Evolutionary conservation across 2,797 vertebrate genomes (phyloP).

Genomic region (Sebastiscus tertius): DNA sequence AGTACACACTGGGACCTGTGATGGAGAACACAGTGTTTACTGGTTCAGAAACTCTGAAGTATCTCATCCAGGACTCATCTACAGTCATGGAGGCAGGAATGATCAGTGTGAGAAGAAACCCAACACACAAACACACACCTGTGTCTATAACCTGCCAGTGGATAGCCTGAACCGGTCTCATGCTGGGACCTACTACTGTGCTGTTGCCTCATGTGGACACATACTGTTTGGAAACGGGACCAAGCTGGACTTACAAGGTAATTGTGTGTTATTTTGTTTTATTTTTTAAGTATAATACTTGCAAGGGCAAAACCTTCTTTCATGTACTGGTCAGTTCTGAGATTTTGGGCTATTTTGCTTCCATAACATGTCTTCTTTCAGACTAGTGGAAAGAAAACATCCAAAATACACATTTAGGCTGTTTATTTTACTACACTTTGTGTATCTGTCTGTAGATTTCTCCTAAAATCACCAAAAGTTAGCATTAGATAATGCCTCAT

Average conservation of each 20-base stretch:
- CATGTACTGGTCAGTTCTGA: neutral
- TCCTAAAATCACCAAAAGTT: no score
- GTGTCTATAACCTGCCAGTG: neutral
- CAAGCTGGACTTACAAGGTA: conserved; percentile 1
- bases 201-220: conserved; percentile 61
- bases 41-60: conserved; percentile 49
- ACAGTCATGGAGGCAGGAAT: conserved; percentile 28
- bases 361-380: no score
- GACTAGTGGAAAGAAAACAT: no score
- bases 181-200: conserved; percentile 62
- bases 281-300: neutral
- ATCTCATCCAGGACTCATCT: conserved; percentile 44
- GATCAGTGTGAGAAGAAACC: conserved; percentile 32
- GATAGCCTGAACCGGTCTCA: neutral
- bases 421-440: no score
- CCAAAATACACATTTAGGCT: no score
- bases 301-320: rapidly evolving
- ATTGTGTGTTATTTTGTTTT: no score
- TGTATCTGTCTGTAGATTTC: no score
- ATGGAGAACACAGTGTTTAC: conserved; percentile 51
- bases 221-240: conserved; percentile 52
- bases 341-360: no score
- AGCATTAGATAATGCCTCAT: no score
- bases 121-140: neutral
- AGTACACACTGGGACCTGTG: conserved; percentile 48